These are phyloP conservation scores for Chaenocephalus aceratus DNA, from an alignment of 2,113 vertebrate species.

Conservation along the genomic window DNA sequence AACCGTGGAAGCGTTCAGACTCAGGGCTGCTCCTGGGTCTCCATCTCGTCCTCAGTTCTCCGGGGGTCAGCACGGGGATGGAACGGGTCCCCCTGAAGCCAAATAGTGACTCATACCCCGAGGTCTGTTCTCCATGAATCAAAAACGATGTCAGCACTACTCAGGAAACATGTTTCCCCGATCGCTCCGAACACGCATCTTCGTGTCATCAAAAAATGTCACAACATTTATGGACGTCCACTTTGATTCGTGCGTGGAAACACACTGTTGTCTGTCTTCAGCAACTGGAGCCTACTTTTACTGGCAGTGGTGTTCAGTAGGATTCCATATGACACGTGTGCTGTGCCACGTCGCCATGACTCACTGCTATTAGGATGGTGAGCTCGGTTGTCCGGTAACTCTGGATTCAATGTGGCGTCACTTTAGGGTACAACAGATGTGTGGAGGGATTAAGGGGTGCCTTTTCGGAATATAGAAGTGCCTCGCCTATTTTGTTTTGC, in stretches of 20 bases:
- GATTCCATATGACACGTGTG: slow-evolving; percentile 13
- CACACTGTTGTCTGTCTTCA: slow-evolving; percentile 3
- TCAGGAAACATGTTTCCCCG: slow-evolving; percentile 39
- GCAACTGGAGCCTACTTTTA: slow-evolving; percentile 12
- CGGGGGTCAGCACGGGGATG: slow-evolving; percentile 34
- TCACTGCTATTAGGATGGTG: slow-evolving; percentile 33
- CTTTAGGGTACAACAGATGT: not conserved
- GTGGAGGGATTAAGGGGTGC: no score
- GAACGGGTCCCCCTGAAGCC: slow-evolving; percentile 42
- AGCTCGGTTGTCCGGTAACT: not conserved
- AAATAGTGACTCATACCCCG: slow-evolving; percentile 47
- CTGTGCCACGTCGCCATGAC: slow-evolving; percentile 24
- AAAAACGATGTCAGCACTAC: slow-evolving; percentile 40
- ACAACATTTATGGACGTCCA: not conserved
- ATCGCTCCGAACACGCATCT: slow-evolving; percentile 19
- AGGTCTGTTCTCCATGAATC: slow-evolving; percentile 49
- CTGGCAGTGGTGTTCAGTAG: slow-evolving; percentile 12
- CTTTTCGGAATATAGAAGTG: not conserved
- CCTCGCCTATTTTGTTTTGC: no score
- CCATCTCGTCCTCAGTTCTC: not conserved
- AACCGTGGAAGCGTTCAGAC: not conserved
- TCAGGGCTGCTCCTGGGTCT: no score
- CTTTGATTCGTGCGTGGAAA: not conserved
- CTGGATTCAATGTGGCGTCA: not conserved
- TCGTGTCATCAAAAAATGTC: slow-evolving; percentile 41